These are phyloP conservation scores for Perca flavescens DNA, from an alignment of 2,113 vertebrate genomes.

Conservation along the genomic window DNA sequence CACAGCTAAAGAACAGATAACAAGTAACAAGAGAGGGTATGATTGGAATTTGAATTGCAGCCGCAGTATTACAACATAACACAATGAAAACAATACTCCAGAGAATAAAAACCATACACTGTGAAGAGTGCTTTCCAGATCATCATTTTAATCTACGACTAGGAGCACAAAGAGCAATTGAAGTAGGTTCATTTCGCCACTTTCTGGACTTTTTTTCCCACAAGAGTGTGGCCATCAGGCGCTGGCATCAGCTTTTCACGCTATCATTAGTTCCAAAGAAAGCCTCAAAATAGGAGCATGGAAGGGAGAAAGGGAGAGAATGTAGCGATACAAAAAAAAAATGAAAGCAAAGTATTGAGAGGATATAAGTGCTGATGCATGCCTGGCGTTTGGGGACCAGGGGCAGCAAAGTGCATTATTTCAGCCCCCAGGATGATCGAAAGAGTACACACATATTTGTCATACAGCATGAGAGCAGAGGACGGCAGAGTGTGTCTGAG, in stretches of 20 bases:
- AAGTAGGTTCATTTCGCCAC: constrained; percentile 41
- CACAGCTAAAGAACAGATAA: constrained; percentile 69
- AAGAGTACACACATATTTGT: constrained; percentile 73
- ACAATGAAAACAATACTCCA: constrained; percentile 45
- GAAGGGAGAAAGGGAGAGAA: constrained; percentile 16
- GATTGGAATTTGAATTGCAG: constrained; percentile 67
- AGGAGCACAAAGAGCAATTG: constrained; percentile 50
- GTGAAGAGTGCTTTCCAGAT: constrained; percentile 54
- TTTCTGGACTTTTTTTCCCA: constrained; percentile 40
- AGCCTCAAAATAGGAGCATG: constrained; percentile 31
- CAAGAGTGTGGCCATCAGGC: constrained; percentile 32
- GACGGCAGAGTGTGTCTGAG: constrained; percentile 45
- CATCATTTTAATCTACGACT: constrained; percentile 60
- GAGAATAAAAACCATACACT: constrained; percentile 51
- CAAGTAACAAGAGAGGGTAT: constrained; percentile 56
- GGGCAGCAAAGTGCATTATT: constrained; percentile 65
- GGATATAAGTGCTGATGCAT: constrained; percentile 68
- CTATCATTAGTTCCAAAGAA: constrained; percentile 67
- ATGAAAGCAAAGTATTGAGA: constrained; percentile 23
- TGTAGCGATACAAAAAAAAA: background rate
- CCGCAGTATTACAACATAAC: constrained; percentile 29
- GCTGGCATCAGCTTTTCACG: constrained; percentile 43
- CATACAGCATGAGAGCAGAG: constrained; percentile 56
- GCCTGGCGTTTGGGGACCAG: constrained; percentile 56
- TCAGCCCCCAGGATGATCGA: constrained; percentile 64